Percentiles rank a stretch among this genome's conserved stretches.
Conservation (phyloP, 2,797 vertebrate species). For the Meda fulgida region DNA sequence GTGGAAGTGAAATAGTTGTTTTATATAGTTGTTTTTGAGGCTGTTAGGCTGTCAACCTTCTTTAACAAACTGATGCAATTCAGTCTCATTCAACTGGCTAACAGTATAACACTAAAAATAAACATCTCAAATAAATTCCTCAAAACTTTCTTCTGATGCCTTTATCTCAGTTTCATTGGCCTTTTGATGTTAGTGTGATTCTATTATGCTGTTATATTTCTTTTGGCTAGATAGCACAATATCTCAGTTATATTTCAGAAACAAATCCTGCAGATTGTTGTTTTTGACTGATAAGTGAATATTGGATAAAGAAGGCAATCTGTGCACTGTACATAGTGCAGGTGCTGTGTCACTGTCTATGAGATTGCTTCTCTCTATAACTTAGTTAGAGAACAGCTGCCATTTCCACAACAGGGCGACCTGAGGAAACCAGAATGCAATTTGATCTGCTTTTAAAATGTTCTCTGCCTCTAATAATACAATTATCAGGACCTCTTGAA, state of each 20-base stretch:
- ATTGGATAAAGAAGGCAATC: neutral
- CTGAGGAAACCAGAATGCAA: conserved; percentile 7
- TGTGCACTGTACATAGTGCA: neutral
- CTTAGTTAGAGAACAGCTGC: conserved; percentile 6
- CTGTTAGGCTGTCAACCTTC: neutral
- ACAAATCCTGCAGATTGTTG: conserved; percentile 1
- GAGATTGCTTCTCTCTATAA: neutral
- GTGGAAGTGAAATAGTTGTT: too few relatives aligned
- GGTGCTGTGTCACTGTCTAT: neutral
- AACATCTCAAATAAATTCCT: neutral
- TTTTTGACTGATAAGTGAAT: conserved; percentile 8
- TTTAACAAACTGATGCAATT: conserved; percentile 4
- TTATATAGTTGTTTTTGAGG: neutral
- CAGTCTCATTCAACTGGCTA: neutral
- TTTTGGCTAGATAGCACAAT: neutral
- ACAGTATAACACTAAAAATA: neutral
- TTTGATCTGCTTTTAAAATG: conserved; percentile 18
- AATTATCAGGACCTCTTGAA: conserved; percentile 27
- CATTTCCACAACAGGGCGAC: neutral
- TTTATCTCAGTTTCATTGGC: neutral
- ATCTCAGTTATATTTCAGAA: neutral
- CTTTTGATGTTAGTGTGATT: neutral
- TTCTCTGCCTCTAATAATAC: conserved; percentile 20
- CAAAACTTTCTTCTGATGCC: too few relatives aligned
- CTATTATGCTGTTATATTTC: neutral